phyloP scores from a whole-genome alignment of 2,888 invertebrate species.

The Tricholauxania praeusta region DNA sequence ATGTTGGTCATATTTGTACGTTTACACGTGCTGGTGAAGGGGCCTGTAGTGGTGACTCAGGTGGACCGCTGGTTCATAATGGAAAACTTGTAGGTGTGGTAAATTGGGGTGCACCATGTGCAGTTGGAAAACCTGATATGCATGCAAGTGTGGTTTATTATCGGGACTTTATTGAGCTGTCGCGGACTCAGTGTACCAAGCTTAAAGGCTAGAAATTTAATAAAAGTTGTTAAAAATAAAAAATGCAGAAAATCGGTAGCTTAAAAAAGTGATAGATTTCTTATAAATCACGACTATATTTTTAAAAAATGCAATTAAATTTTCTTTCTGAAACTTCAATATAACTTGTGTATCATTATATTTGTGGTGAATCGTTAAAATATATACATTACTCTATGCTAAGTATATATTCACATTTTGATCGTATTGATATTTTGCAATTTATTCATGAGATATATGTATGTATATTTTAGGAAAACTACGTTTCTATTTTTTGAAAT shows the following conservation, averaged over 20 bases:
- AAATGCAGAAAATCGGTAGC: neutral
- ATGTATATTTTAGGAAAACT: too few species aligned
- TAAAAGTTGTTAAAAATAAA: neutral
- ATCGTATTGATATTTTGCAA: too few species aligned
- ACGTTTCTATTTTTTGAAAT: too few species aligned
- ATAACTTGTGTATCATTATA: too few species aligned
- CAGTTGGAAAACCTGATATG: slow-evolving; percentile 58
- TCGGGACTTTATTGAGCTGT: slow-evolving; percentile 55
- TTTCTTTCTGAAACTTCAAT: too few species aligned
- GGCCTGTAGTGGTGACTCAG: slow-evolving; percentile 61
- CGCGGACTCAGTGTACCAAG: slow-evolving; percentile 46
- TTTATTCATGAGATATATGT: too few species aligned
- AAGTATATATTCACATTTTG: too few species aligned
- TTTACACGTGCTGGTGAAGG: slow-evolving; percentile 71
- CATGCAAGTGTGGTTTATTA: slow-evolving; percentile 58
- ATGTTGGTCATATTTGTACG: slow-evolving; percentile 72
- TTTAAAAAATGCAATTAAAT: too few species aligned
- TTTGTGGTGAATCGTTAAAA: too few species aligned
- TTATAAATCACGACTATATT: too few species aligned
- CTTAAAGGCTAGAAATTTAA: slow-evolving; percentile 7
- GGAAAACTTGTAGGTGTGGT: slow-evolving; percentile 56
- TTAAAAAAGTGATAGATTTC: too few species aligned
- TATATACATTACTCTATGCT: too few species aligned
- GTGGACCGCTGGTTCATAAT: slow-evolving; percentile 57
- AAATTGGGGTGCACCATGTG: slow-evolving; percentile 63